Percentiles rank a stretch among this genome's conserved stretches.
Evolutionary conservation across 1,140 invertebrate genomes (phyloP).

Genomic region (Saccostrea echinata): DNA sequence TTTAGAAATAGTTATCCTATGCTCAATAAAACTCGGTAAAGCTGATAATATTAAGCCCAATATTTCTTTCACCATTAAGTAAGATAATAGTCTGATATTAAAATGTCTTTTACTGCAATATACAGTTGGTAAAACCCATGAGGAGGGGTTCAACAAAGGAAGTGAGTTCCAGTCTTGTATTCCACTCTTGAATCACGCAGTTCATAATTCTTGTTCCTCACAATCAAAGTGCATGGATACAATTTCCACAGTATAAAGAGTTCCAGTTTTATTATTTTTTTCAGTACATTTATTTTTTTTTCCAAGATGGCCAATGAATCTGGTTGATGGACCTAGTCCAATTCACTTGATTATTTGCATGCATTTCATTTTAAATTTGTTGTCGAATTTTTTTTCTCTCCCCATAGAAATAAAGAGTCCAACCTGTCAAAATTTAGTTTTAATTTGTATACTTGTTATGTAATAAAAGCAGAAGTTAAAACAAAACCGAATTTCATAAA

Average conservation of each 20-base stretch:
- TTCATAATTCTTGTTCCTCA: neutral
- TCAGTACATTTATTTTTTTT: neutral
- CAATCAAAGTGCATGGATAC: neutral
- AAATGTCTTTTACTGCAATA: constrained; percentile 7
- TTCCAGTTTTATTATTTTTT: neutral
- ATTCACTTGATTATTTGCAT: neutral
- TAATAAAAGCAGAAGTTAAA: too few relatives aligned
- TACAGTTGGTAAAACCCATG: neutral
- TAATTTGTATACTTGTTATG: neutral
- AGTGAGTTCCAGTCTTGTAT: neutral
- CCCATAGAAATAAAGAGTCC: neutral
- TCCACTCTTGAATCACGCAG: neutral
- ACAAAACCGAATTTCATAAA: too few relatives aligned
- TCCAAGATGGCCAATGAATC: neutral
- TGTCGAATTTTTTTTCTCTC: neutral
- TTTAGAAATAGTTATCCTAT: too few relatives aligned
- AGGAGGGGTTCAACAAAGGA: constrained; percentile 19
- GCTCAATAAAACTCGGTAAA: too few relatives aligned
- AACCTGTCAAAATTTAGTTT: neutral
- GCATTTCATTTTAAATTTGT: neutral
- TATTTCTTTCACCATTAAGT: too few relatives aligned
- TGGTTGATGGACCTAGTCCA: neutral
- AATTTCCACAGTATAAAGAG: neutral
- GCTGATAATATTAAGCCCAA: too few relatives aligned
- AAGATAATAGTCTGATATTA: neutral